Evolutionary conservation across 1,140 invertebrate species (phyloP), one percentile per base, ranked within the genome.

Genomic region (Caenorhabditis latens): DNA sequence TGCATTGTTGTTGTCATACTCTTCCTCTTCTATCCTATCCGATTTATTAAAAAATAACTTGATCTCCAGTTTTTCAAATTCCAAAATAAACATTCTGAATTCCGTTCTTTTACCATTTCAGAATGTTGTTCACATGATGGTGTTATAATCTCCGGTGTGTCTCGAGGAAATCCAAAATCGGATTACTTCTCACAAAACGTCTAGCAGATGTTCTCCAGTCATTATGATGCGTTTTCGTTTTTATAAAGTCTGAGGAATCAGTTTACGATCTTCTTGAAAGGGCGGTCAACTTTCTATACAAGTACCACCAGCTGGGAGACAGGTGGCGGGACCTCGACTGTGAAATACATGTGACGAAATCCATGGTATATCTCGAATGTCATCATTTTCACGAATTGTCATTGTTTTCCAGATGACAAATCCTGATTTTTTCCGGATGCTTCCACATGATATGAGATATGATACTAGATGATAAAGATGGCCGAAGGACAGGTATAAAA

Each of bases 341-440:
- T 53, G n/a, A 21, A 19, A 13, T 79, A 71, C 65, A 32, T 19
- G 61, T 19, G 24, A n/a, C 11, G 43, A 19, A 46, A 11, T 14
- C 46, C 19, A 43, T 71, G 4, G 11, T 48, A 19, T n/a, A 21
- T 58, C 57, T 58, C 16, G n/a, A 75, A 50, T 79, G 43, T 50
- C 43, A 79, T 50, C 71, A 53, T 79, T 79, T 79, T 75, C 14
- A 50, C 32, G 8, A 42, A 43, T 79, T 32, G 46, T 48, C 71
- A 48, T 48, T 50, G 43, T 79, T 79, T 50, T 79, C 46, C 9
- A 53, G 71, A n/a, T 79, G 24, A 50, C 19, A 50, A 79, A n/a
- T 50, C 53, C 43, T 79, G 21, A 40, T n/a, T 79, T 21, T 50
- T 79, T 50, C 8, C 4, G 6, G 48, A n/a, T 13, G 11, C 11